These are phyloP conservation scores for Simalia tracyae DNA, from an alignment of 2,797 vertebrate species.

Conservation along the genomic window DNA sequence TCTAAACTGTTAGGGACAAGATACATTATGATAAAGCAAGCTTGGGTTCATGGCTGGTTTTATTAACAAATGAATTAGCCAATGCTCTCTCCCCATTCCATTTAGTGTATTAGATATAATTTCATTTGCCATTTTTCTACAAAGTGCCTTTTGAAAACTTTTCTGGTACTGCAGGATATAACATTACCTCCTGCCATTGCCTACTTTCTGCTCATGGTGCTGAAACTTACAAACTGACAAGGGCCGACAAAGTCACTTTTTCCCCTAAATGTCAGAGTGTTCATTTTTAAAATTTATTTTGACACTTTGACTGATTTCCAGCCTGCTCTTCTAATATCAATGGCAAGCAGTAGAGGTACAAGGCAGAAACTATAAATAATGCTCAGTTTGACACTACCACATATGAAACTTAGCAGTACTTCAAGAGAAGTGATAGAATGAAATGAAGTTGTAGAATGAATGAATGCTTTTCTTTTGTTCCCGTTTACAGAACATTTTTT, in stretches of 20 bases:
- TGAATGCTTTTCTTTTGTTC: background rate
- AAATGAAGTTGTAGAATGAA: background rate
- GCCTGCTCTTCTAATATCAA: background rate
- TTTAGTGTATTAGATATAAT: conserved; percentile 20
- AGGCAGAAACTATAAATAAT: background rate
- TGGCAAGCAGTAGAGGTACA: background rate
- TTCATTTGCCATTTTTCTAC: conserved; percentile 73
- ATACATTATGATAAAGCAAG: conserved; percentile 23
- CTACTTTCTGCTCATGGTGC: conserved; percentile 74
- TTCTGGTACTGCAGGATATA: conserved; percentile 63
- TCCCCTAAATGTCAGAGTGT: conserved; percentile 12
- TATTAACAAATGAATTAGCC: background rate
- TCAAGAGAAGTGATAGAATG: background rate
- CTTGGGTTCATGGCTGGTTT: background rate
- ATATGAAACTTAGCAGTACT: background rate
- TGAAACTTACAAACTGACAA: conserved; percentile 68
- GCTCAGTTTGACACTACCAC: background rate
- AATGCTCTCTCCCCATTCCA: conserved; percentile 61
- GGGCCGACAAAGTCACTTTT: conserved; percentile 63
- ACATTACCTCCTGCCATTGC: conserved; percentile 60
- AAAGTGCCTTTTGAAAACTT: conserved; percentile 80
- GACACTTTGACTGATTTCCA: background rate
- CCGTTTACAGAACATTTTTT: background rate
- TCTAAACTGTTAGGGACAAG: conserved; percentile 65
- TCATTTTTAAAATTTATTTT: conserved; percentile 32